Evolutionary conservation across 2,797 vertebrate species (phyloP).

Genomic region (Hozukius guyotensis): DNA sequence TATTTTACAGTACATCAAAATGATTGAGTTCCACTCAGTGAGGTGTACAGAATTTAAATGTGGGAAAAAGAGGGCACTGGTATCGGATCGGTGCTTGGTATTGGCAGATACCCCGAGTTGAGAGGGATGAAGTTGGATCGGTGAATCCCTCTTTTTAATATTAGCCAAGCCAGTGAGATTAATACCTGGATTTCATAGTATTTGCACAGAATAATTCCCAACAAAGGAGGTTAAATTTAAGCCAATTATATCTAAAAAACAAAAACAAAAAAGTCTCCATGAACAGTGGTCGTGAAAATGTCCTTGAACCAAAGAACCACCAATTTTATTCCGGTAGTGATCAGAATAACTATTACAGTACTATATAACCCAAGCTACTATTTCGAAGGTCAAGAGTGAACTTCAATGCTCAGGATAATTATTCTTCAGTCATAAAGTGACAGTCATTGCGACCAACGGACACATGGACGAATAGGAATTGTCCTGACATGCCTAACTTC

Average conservation of each 20-base stretch:
- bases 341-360: not conserved
- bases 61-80: not conserved
- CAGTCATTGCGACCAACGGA: not conserved
- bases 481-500: not conserved
- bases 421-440: not conserved
- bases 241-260: not conserved
- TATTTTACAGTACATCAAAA: not conserved
- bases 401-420: not conserved
- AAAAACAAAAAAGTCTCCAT: not conserved
- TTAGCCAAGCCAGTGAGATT: conserved; percentile 1
- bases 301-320: not conserved
- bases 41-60: not conserved
- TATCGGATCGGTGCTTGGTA: not conserved
- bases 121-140: not conserved
- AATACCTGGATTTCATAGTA: conserved; percentile 27
- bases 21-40: not conserved
- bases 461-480: not conserved
- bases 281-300: not conserved
- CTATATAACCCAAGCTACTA: not conserved
- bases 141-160: conserved; percentile 8
- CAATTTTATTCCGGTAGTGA: not conserved
- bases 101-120: conserved; percentile 18
- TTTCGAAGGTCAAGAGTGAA: not conserved
- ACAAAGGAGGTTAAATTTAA: not conserved
- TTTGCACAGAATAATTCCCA: conserved; percentile 12